phyloP scores from a whole-genome alignment of 2,888 invertebrate genomes.

The Epicampocera succincta region DNA sequence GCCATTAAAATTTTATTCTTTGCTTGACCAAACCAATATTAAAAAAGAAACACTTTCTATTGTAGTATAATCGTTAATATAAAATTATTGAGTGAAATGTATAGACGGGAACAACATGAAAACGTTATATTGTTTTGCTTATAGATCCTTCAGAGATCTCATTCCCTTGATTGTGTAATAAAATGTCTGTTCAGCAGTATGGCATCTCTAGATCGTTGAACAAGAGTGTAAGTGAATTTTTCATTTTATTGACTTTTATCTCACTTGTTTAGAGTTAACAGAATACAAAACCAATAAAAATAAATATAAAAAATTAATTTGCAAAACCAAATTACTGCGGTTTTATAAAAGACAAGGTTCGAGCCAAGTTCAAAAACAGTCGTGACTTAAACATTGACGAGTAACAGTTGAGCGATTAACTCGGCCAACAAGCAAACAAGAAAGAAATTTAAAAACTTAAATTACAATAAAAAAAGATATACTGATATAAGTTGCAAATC shows the following conservation, averaged over 20 bases:
- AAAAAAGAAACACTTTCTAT: too few relatives aligned
- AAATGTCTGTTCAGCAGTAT: background rate
- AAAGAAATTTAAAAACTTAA: constrained; percentile 11
- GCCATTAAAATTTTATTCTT: too few relatives aligned
- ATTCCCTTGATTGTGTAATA: too few relatives aligned
- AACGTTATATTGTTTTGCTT: too few relatives aligned
- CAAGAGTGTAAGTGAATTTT: constrained; percentile 38
- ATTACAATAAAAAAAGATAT: constrained; percentile 26
- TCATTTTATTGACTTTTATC: constrained; percentile 17
- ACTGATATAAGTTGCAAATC: constrained; percentile 7
- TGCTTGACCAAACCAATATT: too few relatives aligned
- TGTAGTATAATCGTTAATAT: too few relatives aligned
- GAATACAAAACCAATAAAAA: constrained; percentile 32
- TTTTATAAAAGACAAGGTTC: constrained; percentile 77
- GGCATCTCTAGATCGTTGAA: constrained; percentile 26
- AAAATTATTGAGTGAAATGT: too few relatives aligned
- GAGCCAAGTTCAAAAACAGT: constrained; percentile 76
- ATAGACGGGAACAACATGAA: too few relatives aligned
- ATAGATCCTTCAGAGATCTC: too few relatives aligned
- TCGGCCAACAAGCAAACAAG: constrained; percentile 3
- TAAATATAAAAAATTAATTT: constrained; percentile 25
- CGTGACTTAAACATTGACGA: constrained; percentile 74
- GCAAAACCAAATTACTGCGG: constrained; percentile 70
- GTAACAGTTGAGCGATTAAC: constrained; percentile 65
- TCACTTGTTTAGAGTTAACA: constrained; percentile 32